Evolutionary conservation across 2,113 vertebrate species (phyloP).

Genomic region (Leptodactylus fuscus): DNA sequence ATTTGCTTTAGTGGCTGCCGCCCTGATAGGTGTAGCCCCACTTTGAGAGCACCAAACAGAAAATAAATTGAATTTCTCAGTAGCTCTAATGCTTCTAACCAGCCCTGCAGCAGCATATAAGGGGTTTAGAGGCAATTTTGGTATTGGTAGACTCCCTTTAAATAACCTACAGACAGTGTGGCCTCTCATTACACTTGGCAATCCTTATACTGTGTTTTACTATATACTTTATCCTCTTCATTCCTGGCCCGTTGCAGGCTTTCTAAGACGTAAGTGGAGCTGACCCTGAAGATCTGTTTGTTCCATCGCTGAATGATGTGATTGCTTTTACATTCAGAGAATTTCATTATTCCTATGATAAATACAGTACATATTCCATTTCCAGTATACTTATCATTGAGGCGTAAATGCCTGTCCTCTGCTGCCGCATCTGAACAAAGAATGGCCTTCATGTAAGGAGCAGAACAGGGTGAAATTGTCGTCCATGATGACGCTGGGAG

Average conservation of each 20-base stretch:
- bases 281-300: constrained; percentile 7
- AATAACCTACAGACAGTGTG: too few species aligned
- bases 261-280: neutral
- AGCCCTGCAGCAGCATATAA: too few species aligned
- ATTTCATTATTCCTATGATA: constrained; percentile 15
- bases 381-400: neutral
- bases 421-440: constrained; percentile 8
- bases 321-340: neutral
- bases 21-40: too few species aligned
- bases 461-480: constrained; percentile 16
- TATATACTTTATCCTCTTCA: neutral
- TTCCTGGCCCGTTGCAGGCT: neutral
- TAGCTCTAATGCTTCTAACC: too few species aligned
- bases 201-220: neutral
- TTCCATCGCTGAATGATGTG: neutral
- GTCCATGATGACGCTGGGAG: neutral
- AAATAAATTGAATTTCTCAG: too few species aligned
- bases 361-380: neutral
- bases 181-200: too few species aligned
- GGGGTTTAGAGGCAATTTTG: too few species aligned
- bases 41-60: too few species aligned
- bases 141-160: too few species aligned
- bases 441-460: constrained; percentile 33
- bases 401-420: constrained; percentile 12
- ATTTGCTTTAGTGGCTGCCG: too few species aligned